Percentiles rank a stretch among this genome's conserved stretches.
Evolutionary conservation across 2,888 invertebrate species (phyloP).

Genomic region (Tachina grossa): DNA sequence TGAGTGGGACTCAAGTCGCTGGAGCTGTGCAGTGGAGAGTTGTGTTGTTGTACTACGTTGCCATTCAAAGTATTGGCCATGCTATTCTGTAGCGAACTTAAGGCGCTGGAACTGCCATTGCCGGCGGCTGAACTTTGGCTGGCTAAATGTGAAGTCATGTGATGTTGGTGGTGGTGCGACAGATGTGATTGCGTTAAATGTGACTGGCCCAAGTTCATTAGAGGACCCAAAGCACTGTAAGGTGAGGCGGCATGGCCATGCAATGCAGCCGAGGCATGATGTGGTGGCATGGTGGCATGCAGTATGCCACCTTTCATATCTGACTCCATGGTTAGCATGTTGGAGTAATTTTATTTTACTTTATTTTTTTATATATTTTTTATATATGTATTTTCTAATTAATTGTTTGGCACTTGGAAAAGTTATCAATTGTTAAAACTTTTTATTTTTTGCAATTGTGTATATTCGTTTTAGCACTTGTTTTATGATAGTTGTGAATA

Average conservation of each 20-base stretch:
- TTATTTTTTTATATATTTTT: constrained; percentile 4
- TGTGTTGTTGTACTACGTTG: constrained; percentile 77
- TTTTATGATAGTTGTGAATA: constrained; percentile 26
- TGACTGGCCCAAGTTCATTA: constrained; percentile 87
- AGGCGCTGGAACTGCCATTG: constrained; percentile 76
- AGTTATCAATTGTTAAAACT: background rate
- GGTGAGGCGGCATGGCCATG: constrained; percentile 85
- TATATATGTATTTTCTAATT: background rate
- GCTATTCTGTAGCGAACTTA: constrained; percentile 80
- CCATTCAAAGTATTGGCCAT: constrained; percentile 80
- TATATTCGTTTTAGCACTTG: constrained; percentile 34
- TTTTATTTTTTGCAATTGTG: background rate
- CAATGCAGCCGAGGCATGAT: constrained; percentile 86
- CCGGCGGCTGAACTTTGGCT: constrained; percentile 74
- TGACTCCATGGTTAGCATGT: constrained; percentile 95
- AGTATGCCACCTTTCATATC: constrained; percentile 94
- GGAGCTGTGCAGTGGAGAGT: constrained; percentile 82
- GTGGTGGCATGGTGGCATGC: constrained; percentile 93
- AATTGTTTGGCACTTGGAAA: constrained; percentile 52
- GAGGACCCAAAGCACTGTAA: constrained; percentile 90
- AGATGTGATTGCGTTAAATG: constrained; percentile 86
- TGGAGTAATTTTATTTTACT: background rate
- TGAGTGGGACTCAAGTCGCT: constrained; percentile 82
- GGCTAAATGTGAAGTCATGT: constrained; percentile 81
- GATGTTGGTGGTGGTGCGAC: constrained; percentile 86